Evolutionary conservation across 2,113 vertebrate genomes (phyloP), one percentile per base, ranked within the genome.

Genomic region (Numenius arquata): DNA sequence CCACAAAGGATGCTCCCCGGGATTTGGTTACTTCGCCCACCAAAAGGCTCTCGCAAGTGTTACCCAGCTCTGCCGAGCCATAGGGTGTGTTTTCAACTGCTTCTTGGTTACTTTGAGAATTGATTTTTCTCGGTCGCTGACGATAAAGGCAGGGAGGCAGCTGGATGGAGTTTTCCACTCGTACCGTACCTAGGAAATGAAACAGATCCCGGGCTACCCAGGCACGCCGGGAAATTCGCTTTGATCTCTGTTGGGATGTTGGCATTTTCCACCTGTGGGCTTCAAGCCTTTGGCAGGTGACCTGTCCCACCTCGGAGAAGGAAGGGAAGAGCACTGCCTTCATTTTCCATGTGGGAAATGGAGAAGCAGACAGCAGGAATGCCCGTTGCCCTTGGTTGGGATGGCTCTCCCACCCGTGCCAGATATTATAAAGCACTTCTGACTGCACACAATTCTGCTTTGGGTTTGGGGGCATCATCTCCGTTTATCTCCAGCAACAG

Each of bases 81-180:
- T 9, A 38, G 0, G 0, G 73, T 43, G 71, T 56, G 25, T 82
- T 95, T 78, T 30, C 85, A 67, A 27, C 82, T 52, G 67, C 79
- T 93, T 41, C 88, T 74, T 88, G 88, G 93, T 94, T 66, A 71
- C 85, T 80, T 7, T 34, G 67, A 76, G 76, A 78, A 95, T 52
- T 66, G 83, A 92, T 95, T 95, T 94, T 77, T 65, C 84, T 75
- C 30, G 12, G 55, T 65, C 0, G 5, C 62, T 88, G 71, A 41
- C 0, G 3, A 59, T 43, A 67, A 76, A 85, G 79, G 83, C 67
- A n/a, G 68, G 56, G 66, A 63, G 82, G 90, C 93, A 91, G 88
- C 95, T 86, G 90, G 76, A 84, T 58, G 88, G 89, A 68, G 86
- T 86, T 97, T 86, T 90, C 94, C 0, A 14, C 88, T 75, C 0